Base-by-base conservation (phyloP, 2,797 vertebrate genomes). In the Martes flavigula region DNA sequence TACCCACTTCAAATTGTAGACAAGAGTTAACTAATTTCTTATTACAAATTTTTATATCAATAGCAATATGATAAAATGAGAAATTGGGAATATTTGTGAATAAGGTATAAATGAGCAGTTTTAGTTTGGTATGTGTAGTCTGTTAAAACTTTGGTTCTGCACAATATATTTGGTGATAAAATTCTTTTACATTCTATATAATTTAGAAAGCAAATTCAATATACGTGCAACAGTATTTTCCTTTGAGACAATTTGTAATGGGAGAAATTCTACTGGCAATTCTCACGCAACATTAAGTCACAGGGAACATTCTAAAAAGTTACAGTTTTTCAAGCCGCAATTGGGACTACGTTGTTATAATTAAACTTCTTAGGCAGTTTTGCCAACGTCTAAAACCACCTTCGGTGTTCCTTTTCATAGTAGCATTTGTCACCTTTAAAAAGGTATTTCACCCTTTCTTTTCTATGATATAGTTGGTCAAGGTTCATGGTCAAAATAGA, bases 401-500 rank as follows among this genome's bases (percentile, higher is more conserved):
- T 94, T 93, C 3, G 11, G 7, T 46, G 87, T 94, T 95, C 35
- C 78, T 32, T 92, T 84, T 81, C 56, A 25, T 62, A 48, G 72
- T 56, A 21, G 4, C 86, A 56, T 66, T 91, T 77, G 75, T 56
- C 43, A 89, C 35, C 81, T 92, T 62, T 60, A 79, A 40, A 86
- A 92, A 82, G 17, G 5, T n/a, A 25, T 85, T 46, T 75, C 73
- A 60, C 17, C 25, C 7, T 46, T 83, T 81, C 40, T 94, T 83
- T 90, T 48, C 43, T 75, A 7, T 97, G 92, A 38, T 83, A 56
- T 13, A 96, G 72, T 73, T 40, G 90, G 78, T 68, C 77, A 96
- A 97, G 40, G 10, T 91, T 96, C 87, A 87, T 0, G 1, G 85
- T 90, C 73, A 40, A 70, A 82, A 18, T 5, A 35, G n/a, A 93